A percentile compares a stretch with the other conserved stretches of the same genome.
phyloP scores from a whole-genome alignment of 2,888 invertebrate genomes.

The Maniola hyperantus region DNA sequence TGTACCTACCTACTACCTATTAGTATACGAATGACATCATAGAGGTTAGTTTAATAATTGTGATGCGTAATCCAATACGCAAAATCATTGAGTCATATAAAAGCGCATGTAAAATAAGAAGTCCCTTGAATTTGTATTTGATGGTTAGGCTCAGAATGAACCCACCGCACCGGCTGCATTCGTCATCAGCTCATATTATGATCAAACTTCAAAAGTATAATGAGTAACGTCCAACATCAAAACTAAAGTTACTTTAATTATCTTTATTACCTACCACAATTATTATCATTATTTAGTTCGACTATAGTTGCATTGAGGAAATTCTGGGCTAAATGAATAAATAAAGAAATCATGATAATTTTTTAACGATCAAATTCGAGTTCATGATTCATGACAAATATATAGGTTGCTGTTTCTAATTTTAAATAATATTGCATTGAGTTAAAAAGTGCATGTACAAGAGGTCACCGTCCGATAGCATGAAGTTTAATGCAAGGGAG shows the following conservation, averaged over 20 bases:
- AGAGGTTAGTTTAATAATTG: conserved; percentile 44
- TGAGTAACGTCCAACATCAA: no score
- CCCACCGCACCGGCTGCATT: conserved; percentile 1
- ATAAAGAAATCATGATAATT: not conserved
- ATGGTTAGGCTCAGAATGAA: conserved; percentile 23
- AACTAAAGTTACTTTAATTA: no score
- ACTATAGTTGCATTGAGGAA: no score
- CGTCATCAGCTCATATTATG: not conserved
- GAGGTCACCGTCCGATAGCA: conserved; percentile 34
- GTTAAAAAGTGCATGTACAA: not conserved
- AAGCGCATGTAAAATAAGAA: conserved; percentile 40
- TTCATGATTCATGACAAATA: no score
- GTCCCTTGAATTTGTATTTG: conserved; percentile 29
- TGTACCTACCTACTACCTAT: no score
- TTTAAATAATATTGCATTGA: not conserved
- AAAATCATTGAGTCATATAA: conserved; percentile 57
- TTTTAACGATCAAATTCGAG: no score
- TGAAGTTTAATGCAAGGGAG: conserved; percentile 24
- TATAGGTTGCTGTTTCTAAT: no score
- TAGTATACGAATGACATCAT: conserved; percentile 55
- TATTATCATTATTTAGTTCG: no score
- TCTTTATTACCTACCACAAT: no score
- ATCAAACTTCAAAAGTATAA: no score
- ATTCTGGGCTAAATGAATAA: no score
- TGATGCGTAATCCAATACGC: conserved; percentile 64